Percentiles rank a stretch among this genome's conserved stretches.
Conservation (phyloP, 1,140 invertebrate genomes). For the Eubasilissa regina region DNA sequence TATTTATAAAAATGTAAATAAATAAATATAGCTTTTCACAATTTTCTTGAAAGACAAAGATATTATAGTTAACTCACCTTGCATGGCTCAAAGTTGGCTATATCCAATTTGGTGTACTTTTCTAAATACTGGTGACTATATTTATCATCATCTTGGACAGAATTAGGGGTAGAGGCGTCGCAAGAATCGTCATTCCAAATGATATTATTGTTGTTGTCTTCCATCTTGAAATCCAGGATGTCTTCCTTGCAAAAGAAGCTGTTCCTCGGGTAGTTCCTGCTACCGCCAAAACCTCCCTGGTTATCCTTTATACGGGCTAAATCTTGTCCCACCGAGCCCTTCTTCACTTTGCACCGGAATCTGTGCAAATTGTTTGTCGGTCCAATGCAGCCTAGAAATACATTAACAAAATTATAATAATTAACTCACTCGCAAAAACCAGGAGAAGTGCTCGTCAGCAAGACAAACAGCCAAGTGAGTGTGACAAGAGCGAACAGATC, state of each 20-base stretch:
- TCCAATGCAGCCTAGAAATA: slow-evolving; percentile 12
- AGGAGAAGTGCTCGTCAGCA: too few species aligned
- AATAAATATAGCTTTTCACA: background rate
- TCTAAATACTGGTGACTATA: slow-evolving; percentile 33
- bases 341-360: slow-evolving; percentile 28
- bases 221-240: slow-evolving; percentile 21
- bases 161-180: too few species aligned
- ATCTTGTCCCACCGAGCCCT: slow-evolving; percentile 17
- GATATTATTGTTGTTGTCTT: slow-evolving; percentile 40
- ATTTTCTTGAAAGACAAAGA: background rate
- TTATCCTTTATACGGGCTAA: background rate
- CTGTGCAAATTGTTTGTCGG: slow-evolving; percentile 21
- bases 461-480: too few species aligned
- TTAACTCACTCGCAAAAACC: too few species aligned
- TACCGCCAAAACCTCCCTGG: background rate
- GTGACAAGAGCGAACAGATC: too few species aligned
- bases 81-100: slow-evolving; percentile 51
- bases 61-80: slow-evolving; percentile 5
- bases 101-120: slow-evolving; percentile 44
- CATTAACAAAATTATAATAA: background rate
- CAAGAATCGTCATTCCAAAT: slow-evolving; percentile 22
- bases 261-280: background rate
- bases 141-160: background rate
- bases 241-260: slow-evolving; percentile 14
- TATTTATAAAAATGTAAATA: too few species aligned